Percentiles rank a stretch among this genome's conserved stretches.
Evolutionary conservation across 2,113 vertebrate genomes (phyloP).

Genomic region (Rallus limicola): DNA sequence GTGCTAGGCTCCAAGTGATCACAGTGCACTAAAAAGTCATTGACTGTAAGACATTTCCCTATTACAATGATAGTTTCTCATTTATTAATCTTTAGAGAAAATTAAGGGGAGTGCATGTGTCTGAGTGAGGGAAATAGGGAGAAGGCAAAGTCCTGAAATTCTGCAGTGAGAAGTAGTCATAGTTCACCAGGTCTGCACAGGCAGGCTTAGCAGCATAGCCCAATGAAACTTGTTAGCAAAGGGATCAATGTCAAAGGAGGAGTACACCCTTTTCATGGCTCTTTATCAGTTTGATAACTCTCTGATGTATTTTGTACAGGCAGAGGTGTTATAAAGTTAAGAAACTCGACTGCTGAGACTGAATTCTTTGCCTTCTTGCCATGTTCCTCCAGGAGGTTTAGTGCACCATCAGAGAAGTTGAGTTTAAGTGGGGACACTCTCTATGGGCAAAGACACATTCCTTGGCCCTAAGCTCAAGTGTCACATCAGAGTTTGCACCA

Average conservation of each 20-base stretch:
- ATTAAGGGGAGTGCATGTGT: neutral
- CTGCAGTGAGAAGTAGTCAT: neutral
- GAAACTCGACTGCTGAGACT: neutral
- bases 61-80: neutral
- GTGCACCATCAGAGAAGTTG: neutral
- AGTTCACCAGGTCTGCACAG: neutral
- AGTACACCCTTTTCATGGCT: neutral
- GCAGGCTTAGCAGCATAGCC: neutral
- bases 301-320: neutral
- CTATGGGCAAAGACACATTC: neutral
- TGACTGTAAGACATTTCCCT: neutral
- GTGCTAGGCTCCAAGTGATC: neutral
- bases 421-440: neutral
- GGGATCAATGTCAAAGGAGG: neutral
- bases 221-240: neutral
- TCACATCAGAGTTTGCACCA: neutral
- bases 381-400: neutral
- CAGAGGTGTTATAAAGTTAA: neutral
- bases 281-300: neutral
- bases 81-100: neutral
- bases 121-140: neutral
- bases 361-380: neutral
- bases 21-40: neutral
- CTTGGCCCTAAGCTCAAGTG: neutral
- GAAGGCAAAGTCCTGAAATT: neutral